Percentiles rank a stretch among this genome's conserved stretches.
Evolutionary conservation across 2,888 invertebrate species (phyloP).

Genomic region (Netelia virgata): DNA sequence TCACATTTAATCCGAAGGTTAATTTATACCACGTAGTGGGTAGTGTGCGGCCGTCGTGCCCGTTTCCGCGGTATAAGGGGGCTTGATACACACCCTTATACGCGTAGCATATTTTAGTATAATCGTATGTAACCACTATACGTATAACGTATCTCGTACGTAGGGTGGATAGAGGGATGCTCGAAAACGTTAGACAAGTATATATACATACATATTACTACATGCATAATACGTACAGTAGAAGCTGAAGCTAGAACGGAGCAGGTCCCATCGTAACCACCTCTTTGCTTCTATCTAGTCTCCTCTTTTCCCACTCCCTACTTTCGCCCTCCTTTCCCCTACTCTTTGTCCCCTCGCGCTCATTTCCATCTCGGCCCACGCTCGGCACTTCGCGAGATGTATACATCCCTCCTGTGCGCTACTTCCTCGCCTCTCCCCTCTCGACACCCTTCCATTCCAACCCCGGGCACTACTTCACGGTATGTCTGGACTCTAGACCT

Average conservation of each 20-base stretch:
- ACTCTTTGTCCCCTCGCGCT: no score
- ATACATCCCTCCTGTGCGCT: neutral
- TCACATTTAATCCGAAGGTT: slow-evolving; percentile 58
- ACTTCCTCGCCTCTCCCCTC: neutral
- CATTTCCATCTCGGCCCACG: slow-evolving; percentile 4
- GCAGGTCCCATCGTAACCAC: slow-evolving; percentile 6
- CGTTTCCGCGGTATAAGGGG: slow-evolving; percentile 43
- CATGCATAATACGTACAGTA: neutral
- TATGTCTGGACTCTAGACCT: slow-evolving; percentile 64
- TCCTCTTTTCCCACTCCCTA: slow-evolving; percentile 18
- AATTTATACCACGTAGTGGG: slow-evolving; percentile 47
- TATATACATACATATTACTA: neutral
- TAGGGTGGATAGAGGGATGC: slow-evolving; percentile 11
- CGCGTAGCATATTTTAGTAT: slow-evolving; percentile 8
- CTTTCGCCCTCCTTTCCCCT: slow-evolving; percentile 4
- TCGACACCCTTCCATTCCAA: neutral
- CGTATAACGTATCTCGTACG: neutral
- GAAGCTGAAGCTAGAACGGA: neutral
- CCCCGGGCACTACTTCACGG: slow-evolving; percentile 56
- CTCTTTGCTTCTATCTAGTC: neutral
- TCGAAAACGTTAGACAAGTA: neutral
- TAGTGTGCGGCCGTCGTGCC: slow-evolving; percentile 25
- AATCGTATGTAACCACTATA: slow-evolving; percentile 4
- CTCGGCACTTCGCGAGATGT: neutral
- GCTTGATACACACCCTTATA: slow-evolving; percentile 30